phyloP scores from a whole-genome alignment of 2,797 vertebrate species.

The Ispidina picta region DNA sequence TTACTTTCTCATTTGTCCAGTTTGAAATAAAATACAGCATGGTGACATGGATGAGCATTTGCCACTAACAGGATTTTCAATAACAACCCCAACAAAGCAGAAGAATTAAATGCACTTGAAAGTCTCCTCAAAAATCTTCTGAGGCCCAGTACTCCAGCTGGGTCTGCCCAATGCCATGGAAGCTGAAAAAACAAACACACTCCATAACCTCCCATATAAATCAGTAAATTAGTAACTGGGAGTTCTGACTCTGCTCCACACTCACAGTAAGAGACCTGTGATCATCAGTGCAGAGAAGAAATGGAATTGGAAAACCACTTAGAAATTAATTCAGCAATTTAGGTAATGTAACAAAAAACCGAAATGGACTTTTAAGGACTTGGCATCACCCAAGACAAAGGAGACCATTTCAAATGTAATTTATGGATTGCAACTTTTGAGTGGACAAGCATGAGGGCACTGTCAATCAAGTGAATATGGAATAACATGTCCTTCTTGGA shows the following conservation, averaged over 20 bases:
- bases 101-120: neutral
- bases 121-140: neutral
- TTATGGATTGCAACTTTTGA: neutral
- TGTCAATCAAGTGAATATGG: neutral
- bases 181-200: neutral
- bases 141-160: neutral
- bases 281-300: neutral
- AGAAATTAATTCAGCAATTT: neutral
- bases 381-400: neutral
- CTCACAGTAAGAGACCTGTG: neutral
- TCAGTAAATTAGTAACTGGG: slow-evolving; percentile 10
- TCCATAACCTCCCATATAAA: neutral
- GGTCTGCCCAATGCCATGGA: neutral
- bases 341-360: neutral
- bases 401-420: neutral
- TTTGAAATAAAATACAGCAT: neutral
- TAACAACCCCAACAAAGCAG: neutral
- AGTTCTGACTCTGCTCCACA: neutral
- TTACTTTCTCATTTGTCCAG: neutral
- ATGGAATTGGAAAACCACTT: neutral
- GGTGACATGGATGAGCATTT: neutral
- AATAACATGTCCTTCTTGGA: neutral
- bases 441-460: neutral
- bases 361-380: neutral
- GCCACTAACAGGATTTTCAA: neutral